Evolutionary conservation across 1,140 invertebrate species (phyloP).

Genomic region (Psix sp.): DNA sequence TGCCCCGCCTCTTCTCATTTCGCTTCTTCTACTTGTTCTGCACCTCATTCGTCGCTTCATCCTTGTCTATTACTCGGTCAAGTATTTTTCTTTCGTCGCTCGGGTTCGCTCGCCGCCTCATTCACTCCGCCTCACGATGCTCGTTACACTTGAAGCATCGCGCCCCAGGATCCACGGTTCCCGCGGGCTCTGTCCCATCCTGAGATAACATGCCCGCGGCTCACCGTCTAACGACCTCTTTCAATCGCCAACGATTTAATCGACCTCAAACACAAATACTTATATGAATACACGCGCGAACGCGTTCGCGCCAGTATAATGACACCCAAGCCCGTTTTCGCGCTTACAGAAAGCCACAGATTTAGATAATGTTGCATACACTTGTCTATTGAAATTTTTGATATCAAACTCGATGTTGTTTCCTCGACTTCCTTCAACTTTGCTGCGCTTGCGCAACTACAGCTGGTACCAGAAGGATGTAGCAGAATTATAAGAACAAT

Average conservation of each 20-base stretch:
- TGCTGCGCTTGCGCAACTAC: too few relatives aligned
- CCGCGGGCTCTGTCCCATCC: conserved; percentile 57
- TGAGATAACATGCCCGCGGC: conserved; percentile 48
- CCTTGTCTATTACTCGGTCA: conserved; percentile 48
- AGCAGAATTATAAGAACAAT: too few relatives aligned
- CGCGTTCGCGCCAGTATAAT: conserved; percentile 47
- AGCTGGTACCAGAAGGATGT: too few relatives aligned
- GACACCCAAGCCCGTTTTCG: conserved; percentile 46
- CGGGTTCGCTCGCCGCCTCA: conserved; percentile 33
- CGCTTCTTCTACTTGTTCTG: conserved; percentile 30
- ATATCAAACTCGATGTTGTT: conserved; percentile 2
- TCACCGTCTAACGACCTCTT: conserved; percentile 66
- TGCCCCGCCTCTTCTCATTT: conserved; percentile 13
- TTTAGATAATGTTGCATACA: conserved; percentile 36
- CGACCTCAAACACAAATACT: conserved; percentile 51
- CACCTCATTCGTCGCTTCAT: conserved; percentile 24
- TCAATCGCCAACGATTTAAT: conserved; percentile 70
- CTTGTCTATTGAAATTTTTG: conserved; percentile 30
- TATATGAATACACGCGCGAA: conserved; percentile 37
- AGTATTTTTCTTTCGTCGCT: conserved; percentile 45
- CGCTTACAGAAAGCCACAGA: conserved; percentile 30
- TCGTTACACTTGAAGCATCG: conserved; percentile 66
- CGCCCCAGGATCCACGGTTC: conserved; percentile 47
- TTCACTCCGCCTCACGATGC: conserved; percentile 60
- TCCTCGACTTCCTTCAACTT: too few relatives aligned